Evolutionary conservation across 1,140 invertebrate species (phyloP).

Genomic region (Amyelois transitella): DNA sequence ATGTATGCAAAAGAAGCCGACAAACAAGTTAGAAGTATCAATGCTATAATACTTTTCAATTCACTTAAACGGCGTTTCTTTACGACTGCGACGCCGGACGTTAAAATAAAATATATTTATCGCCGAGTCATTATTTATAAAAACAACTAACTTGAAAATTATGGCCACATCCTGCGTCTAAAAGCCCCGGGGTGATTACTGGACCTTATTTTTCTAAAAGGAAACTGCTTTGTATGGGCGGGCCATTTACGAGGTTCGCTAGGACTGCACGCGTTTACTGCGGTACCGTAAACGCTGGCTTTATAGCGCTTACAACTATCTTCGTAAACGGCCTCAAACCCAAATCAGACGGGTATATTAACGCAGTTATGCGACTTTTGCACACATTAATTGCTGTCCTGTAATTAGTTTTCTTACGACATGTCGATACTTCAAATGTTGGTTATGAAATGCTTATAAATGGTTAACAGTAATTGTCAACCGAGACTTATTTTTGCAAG

Average conservation of each 20-base stretch:
- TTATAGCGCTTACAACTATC: conserved; percentile 37
- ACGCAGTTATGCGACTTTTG: too few species aligned
- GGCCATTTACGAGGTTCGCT: conserved; percentile 28
- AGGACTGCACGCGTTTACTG: conserved; percentile 40
- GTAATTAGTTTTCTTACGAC: too few species aligned
- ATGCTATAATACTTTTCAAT: too few species aligned
- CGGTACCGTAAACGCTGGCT: conserved; percentile 32
- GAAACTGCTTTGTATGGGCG: conserved; percentile 13
- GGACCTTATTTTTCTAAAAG: background rate
- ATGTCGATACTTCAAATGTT: too few species aligned
- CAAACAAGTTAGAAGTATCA: too few species aligned
- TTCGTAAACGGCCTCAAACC: conserved; percentile 27
- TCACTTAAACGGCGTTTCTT: too few species aligned
- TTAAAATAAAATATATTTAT: background rate
- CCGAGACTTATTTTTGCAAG: too few species aligned
- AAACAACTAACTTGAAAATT: background rate
- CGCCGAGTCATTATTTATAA: background rate
- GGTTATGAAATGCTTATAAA: too few species aligned
- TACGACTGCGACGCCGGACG: background rate
- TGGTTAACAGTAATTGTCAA: too few species aligned
- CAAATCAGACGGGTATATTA: background rate
- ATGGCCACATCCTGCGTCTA: background rate
- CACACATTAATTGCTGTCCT: too few species aligned
- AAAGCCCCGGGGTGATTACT: background rate
- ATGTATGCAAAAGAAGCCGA: too few species aligned